These are phyloP conservation scores for Serranus cabrilla DNA, from an alignment of 2,797 vertebrate species.

Conservation along the genomic window DNA sequence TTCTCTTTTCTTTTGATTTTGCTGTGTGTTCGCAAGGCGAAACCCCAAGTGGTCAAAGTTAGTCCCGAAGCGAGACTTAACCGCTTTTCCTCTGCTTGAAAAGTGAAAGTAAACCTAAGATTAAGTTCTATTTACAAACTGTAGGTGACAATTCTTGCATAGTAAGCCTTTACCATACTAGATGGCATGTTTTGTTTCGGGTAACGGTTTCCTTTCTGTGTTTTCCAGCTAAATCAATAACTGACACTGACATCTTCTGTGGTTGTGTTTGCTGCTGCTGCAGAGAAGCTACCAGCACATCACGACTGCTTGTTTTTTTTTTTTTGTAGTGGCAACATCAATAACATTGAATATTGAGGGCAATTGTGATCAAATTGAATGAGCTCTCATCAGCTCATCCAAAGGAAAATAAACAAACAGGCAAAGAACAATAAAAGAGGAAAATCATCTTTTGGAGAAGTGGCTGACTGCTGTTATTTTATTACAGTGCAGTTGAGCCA, in stretches of 20 bases:
- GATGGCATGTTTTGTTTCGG: background rate
- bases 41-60: no score
- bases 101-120: no score
- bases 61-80: no score
- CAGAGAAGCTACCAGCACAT: conserved; percentile 7
- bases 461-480: conserved; percentile 51
- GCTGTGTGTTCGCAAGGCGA: no score
- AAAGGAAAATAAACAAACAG: conserved; percentile 69
- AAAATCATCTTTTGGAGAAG: conserved; percentile 56
- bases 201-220: conserved; percentile 26
- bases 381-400: conserved; percentile 69
- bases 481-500: conserved; percentile 49
- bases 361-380: conserved; percentile 68
- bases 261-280: conserved; percentile 6
- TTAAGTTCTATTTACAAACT: no score
- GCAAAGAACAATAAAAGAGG: conserved; percentile 57
- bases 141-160: no score
- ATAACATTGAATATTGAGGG: conserved; percentile 62
- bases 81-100: no score
- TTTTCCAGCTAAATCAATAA: conserved; percentile 32
- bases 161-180: background rate
- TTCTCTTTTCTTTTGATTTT: no score
- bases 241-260: conserved; percentile 35
- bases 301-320: conserved; percentile 25
- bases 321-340: conserved; percentile 63